Conservation (phyloP, 2,888 invertebrate genomes). For the Caenorhabditis drosophilae region DNA sequence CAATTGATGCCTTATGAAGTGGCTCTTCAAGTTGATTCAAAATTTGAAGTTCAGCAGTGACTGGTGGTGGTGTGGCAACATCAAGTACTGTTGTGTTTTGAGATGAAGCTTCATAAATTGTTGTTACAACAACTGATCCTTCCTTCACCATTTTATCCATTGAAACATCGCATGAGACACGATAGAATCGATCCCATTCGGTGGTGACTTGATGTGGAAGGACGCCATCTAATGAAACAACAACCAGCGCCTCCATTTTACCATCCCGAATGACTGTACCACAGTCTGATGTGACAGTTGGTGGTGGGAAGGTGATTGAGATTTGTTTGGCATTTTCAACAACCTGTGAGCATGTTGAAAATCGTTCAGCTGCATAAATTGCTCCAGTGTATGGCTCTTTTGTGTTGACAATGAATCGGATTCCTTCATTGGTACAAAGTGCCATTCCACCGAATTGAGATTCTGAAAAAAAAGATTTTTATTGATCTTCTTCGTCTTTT, state of each 20-base stretch:
- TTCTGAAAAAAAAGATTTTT: conserved; percentile 45
- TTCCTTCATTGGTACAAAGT: conserved; percentile 69
- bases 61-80: conserved; percentile 68
- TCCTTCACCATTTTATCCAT: conserved; percentile 69
- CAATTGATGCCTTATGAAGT: conserved; percentile 67
- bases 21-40: conserved; percentile 64
- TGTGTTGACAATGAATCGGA: conserved; percentile 69
- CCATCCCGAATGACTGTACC: conserved; percentile 69
- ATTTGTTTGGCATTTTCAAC: conserved; percentile 69
- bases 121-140: conserved; percentile 69
- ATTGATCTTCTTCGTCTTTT: neutral
- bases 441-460: conserved; percentile 70
- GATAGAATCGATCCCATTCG: conserved; percentile 70
- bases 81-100: conserved; percentile 66
- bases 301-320: conserved; percentile 69
- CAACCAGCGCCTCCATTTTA: conserved; percentile 69
- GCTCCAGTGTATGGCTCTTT: conserved; percentile 70
- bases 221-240: conserved; percentile 69
- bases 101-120: conserved; percentile 66
- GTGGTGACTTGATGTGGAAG: conserved; percentile 69
- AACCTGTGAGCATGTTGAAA: conserved; percentile 68
- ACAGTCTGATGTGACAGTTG: conserved; percentile 68
- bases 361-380: conserved; percentile 69
- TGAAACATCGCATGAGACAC: conserved; percentile 68
- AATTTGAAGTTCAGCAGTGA: conserved; percentile 67